Base-by-base conservation (phyloP, 64 coral and sea anemone species). In the Cladopsammia gracilis region DNA sequence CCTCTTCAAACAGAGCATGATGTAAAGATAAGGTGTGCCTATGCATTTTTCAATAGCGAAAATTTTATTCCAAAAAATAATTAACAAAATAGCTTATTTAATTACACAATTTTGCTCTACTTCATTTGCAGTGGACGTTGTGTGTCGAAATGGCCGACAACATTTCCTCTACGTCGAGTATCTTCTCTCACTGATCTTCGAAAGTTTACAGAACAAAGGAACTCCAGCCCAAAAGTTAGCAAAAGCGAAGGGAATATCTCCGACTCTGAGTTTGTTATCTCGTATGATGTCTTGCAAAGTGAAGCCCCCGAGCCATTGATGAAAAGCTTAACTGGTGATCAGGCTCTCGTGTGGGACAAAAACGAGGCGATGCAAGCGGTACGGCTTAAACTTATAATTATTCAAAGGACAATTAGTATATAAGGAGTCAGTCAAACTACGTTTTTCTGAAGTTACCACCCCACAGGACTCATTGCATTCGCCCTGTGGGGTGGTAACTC, bases 121-220 rank as follows among this genome's bases (percentile, higher is more conserved):
- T 24, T 24, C 10, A 45, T 73, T 71, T 13, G 10, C 26, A 73
- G 70, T 12, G 13, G 42, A 14, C 14, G 23, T 47, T 25, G 5
- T 45, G 8, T 16, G 44, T 10, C 3, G 26, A 73, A 45, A 16
- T 5, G 25, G 2, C 45, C 44, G 16, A 20, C 14, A 19, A 4
- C 14, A 75, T 75, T 50, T 75, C 71, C 71, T 3, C 19, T 48
- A 10, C 80, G 61, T 14, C 80, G 80, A n/a, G 60, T 66, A 19
- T 83, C 80, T 0, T 83, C 80, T 83, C 10, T 83, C 44, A 83
- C 80, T 49, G 80, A 83, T 49, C 80, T 83, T 48, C 25, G 7
- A 14, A 50, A 23, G 9, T 19, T 12, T 22, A 67, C 4, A 51
- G 45, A 13, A 23, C 3, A 7, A 3, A 83, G 42, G 7, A 67